Conservation (phyloP, 2,113 vertebrate species). For the Porphyrio hochstetteri region DNA sequence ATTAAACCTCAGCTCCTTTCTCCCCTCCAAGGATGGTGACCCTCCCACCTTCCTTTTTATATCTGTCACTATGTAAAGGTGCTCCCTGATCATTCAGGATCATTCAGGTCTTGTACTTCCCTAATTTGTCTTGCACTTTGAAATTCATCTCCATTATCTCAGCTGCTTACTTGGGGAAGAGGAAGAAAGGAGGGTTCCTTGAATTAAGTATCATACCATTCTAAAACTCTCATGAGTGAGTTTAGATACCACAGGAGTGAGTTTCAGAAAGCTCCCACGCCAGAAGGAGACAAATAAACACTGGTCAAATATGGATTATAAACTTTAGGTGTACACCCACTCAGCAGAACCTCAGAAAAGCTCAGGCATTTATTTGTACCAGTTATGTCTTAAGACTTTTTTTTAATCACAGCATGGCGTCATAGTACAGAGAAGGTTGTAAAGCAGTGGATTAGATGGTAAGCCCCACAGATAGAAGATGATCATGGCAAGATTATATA, state of each 20-base stretch:
- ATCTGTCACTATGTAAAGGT: slow-evolving; percentile 24
- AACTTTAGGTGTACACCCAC: not conserved
- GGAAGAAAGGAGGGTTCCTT: not conserved
- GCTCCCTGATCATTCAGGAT: not conserved
- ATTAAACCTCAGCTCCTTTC: not conserved
- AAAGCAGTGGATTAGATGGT: not conserved
- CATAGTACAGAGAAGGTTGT: not conserved
- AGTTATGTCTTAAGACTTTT: not conserved
- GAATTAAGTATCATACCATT: not conserved
- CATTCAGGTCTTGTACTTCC: not conserved
- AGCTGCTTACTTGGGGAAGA: not conserved
- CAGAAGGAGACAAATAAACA: not conserved
- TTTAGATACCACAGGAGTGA: not conserved
- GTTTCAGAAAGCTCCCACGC: not conserved
- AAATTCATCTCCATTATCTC: not conserved
- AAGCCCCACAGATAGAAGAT: not conserved
- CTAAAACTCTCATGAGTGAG: not conserved
- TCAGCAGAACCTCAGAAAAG: not conserved
- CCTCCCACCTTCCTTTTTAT: not conserved
- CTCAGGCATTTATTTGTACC: not conserved
- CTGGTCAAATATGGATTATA: not conserved
- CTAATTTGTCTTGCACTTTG: not conserved
- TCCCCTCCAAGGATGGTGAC: not conserved
- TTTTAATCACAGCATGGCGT: not conserved
- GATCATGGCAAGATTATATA: not conserved